These are phyloP conservation scores for Acinonyx jubatus DNA, from an alignment of 2,113 vertebrate species.

Conservation along the genomic window DNA sequence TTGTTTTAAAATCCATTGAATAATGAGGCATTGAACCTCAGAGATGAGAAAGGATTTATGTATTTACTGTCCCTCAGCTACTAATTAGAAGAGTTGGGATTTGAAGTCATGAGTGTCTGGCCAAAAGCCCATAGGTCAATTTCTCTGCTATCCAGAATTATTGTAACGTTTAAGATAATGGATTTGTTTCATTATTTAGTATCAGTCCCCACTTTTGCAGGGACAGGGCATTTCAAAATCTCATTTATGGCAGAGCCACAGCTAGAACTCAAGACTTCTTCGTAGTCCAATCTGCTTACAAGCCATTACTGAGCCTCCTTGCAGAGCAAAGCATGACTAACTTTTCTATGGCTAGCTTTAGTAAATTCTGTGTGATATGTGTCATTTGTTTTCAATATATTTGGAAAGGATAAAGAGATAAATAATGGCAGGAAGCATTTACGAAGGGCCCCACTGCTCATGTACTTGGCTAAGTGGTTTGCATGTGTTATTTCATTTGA, in stretches of 20 bases:
- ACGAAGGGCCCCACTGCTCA: fast-evolving
- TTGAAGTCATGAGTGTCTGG: not conserved
- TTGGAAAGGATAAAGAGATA: not conserved
- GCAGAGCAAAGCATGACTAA: not conserved
- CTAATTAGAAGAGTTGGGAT: not conserved
- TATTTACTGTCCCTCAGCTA: not conserved
- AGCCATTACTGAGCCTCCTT: fast-evolving
- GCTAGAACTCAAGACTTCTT: not conserved
- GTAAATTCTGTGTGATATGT: not conserved
- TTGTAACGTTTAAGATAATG: not conserved
- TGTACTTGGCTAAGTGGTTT: fast-evolving
- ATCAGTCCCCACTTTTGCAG: not conserved
- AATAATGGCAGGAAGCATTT: not conserved
- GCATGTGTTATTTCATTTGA: not conserved
- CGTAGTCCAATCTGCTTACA: not conserved
- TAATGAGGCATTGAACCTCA: not conserved
- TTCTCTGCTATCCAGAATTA: not conserved
- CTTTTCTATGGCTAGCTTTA: not conserved
- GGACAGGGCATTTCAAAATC: not conserved
- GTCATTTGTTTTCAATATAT: not conserved
- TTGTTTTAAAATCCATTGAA: not conserved
- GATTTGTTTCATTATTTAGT: not conserved
- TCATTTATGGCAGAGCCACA: not conserved
- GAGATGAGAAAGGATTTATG: not conserved
- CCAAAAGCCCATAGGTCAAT: not conserved